Evolutionary conservation across 2,797 vertebrate genomes (phyloP).

Genomic region (Choloepus didactylus): DNA sequence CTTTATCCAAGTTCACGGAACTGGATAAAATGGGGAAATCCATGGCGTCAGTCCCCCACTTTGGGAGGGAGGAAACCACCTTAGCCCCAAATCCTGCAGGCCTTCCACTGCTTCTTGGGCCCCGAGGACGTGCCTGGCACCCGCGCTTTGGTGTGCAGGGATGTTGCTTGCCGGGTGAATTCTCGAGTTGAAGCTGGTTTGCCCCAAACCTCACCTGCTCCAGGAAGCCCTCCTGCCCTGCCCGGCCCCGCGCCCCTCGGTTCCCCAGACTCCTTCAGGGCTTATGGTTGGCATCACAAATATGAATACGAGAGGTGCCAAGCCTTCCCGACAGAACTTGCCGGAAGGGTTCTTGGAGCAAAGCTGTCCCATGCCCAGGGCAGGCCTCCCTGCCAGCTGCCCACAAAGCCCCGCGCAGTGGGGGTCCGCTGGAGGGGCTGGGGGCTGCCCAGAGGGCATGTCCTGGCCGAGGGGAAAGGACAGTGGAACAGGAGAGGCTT

Average conservation of each 20-base stretch:
- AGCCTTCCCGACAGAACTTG: neutral
- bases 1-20: too few relatives aligned
- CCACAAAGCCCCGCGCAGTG: neutral
- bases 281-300: neutral
- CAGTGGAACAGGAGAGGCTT: neutral
- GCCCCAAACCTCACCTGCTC: neutral
- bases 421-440: too few relatives aligned
- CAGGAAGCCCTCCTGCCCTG: neutral
- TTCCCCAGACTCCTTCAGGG: neutral
- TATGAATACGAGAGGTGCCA: neutral
- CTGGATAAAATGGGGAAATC: too few relatives aligned
- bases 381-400: accelerated
- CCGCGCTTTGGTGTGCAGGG: neutral
- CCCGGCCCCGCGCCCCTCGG: neutral
- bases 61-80: too few relatives aligned
- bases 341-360: neutral
- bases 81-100: too few relatives aligned
- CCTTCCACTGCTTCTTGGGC: neutral
- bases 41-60: too few relatives aligned
- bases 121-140: accelerated
- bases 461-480: neutral
- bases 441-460: neutral
- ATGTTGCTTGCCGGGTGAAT: neutral
- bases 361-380: neutral
- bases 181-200: neutral